Conservation (phyloP, 1,140 invertebrate genomes). For the Eupristina koningsbergeri region DNA sequence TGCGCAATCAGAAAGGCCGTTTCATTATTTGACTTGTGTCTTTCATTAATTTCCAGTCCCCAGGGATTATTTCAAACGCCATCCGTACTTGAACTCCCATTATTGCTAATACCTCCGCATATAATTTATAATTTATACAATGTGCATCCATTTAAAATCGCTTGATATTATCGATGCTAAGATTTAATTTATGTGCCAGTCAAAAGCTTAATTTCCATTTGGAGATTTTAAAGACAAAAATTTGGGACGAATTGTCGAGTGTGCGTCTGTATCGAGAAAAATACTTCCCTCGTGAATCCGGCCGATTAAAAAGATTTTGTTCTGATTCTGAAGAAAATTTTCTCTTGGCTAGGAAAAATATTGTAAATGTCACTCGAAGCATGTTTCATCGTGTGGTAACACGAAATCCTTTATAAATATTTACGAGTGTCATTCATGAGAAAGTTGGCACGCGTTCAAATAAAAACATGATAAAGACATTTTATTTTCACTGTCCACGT, state of each 20-base stretch:
- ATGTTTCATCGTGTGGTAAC: not conserved
- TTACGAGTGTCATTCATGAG: conserved; percentile 24
- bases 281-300: no score
- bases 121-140: no score
- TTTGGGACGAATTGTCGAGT: no score
- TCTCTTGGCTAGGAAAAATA: no score
- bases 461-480: conserved; percentile 6
- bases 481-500: conserved; percentile 6
- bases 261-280: no score
- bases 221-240: no score
- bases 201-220: no score
- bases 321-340: no score
- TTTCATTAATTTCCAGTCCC: not conserved
- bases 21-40: not conserved
- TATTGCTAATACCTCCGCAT: no score
- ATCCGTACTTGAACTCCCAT: not conserved
- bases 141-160: not conserved
- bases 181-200: not conserved
- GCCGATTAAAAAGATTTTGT: no score
- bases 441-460: conserved; percentile 37
- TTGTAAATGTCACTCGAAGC: no score
- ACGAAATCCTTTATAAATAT: conserved; percentile 25
- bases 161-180: not conserved
- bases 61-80: not conserved
- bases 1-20: no score